Evolutionary conservation across 2,797 vertebrate species (phyloP), one percentile per base, ranked within the genome.

Genomic region (Lithobates pipiens): DNA sequence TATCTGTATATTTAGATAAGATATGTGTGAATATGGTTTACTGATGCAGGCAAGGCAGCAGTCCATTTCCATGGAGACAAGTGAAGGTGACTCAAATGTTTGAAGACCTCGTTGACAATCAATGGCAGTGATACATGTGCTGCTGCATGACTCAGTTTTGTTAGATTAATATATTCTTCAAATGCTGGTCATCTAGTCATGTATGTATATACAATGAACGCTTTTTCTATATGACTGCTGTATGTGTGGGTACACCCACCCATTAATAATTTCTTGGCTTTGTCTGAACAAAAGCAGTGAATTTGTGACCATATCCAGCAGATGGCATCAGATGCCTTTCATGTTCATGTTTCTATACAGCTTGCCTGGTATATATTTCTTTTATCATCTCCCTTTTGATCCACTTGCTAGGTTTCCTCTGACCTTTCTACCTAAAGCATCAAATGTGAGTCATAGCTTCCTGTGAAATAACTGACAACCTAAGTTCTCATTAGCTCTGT

Each of bases 291-390:
- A 44, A 25, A 25, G 10, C 46, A 11, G 5, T 54, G 1, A 54
- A 54, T 54, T 13, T 54, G 50, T 42, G 10, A n/a, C 67, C 54
- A 0, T 27, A 44, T 50, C 80, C 85, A 83, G 80, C 80, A 86
- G 80, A 77, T 78, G 85, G 85, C 85, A 68, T 50, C 76, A 77
- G 27, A 82, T 77, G 13, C 29, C 57, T 77, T 69, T 72, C 34
- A 61, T 44, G 34, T 44, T 15, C 25, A 25, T 23, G 39, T 34
- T 9, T 21, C 42, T 71, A 63, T 42, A 69, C 18, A 50, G 42
- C 36, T 0, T 16, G 61, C 10, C 42, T 77, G 6, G 25, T 27
- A 44, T 34, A 36, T 39, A 34, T 61, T 54, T 5, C 50, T 54
- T 54, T 54, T 54, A 54, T 54, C 50, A 65, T 77, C 29, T 29